These are phyloP conservation scores for Drosophila takahashii DNA, from an alignment of 1,140 invertebrate species.

Conservation along the genomic window DNA sequence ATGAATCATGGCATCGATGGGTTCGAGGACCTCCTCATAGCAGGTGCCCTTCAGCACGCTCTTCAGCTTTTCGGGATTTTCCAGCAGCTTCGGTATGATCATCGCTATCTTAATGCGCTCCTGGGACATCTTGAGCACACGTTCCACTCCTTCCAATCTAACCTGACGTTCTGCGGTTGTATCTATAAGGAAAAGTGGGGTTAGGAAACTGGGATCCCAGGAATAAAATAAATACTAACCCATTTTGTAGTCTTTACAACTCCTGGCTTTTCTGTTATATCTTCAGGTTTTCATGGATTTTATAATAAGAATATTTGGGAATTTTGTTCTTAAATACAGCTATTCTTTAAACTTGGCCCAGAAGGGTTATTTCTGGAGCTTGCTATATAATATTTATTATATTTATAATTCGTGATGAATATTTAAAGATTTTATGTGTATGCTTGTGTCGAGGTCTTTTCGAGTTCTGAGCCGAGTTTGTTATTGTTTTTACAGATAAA, in stretches of 20 bases:
- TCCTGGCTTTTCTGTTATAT: not conserved
- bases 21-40: constrained; percentile 29
- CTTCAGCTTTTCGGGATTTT: constrained; percentile 22
- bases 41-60: constrained; percentile 9
- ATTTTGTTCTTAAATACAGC: not conserved
- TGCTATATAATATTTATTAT: not conserved
- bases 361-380: too few relatives aligned
- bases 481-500: constrained; percentile 11
- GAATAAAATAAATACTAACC: constrained; percentile 10
- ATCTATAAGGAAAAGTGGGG: not conserved
- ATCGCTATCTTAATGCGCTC: constrained; percentile 55
- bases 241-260: constrained; percentile 7
- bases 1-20: constrained; percentile 30
- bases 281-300: not conserved
- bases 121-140: constrained; percentile 26
- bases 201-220: too few relatives aligned
- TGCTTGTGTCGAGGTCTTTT: constrained; percentile 3
- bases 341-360: not conserved
- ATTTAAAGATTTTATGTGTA: constrained; percentile 6
- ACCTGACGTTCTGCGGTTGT: constrained; percentile 17
- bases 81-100: constrained; percentile 46
- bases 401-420: not conserved
- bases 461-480: constrained; percentile 17
- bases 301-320: too few relatives aligned
- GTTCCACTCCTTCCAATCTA: constrained; percentile 43